phyloP scores from a whole-genome alignment of 2,888 invertebrate genomes.

The Ellobium chinense region DNA sequence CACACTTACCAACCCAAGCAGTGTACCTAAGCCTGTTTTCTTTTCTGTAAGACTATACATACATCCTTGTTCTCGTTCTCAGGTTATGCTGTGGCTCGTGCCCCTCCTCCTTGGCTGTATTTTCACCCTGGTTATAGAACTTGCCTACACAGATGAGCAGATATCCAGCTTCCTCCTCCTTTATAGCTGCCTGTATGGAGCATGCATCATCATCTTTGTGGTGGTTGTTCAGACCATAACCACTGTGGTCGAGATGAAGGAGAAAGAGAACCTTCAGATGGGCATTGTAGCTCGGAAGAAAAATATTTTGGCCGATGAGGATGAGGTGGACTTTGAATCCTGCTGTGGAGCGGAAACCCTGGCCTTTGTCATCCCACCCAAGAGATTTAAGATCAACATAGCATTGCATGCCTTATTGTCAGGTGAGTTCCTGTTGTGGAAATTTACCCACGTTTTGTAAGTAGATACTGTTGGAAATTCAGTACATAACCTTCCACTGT shows the following conservation, averaged over 20 bases:
- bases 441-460: too few relatives aligned
- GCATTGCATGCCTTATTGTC: conserved; percentile 70
- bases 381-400: conserved; percentile 72
- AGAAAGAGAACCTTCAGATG: conserved; percentile 45
- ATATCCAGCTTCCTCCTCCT: conserved; percentile 51
- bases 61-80: neutral
- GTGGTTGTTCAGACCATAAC: conserved; percentile 67
- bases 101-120: conserved; percentile 74
- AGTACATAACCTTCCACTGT: too few relatives aligned
- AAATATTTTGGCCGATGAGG: conserved; percentile 70
- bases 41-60: too few relatives aligned
- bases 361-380: conserved; percentile 72
- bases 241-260: conserved; percentile 61
- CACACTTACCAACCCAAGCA: too few relatives aligned
- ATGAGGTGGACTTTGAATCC: conserved; percentile 74
- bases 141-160: conserved; percentile 61
- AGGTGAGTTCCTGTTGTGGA: conserved; percentile 38
- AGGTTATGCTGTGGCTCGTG: conserved; percentile 68
- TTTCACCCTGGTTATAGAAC: conserved; percentile 71
- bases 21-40: too few relatives aligned
- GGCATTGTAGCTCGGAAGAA: conserved; percentile 59
- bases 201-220: conserved; percentile 66
- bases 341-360: conserved; percentile 75
- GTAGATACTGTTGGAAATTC: neutral
- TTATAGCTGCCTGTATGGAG: conserved; percentile 66